phyloP scores from a whole-genome alignment of 2,113 vertebrate genomes.

The Chaetodon auriga region DNA sequence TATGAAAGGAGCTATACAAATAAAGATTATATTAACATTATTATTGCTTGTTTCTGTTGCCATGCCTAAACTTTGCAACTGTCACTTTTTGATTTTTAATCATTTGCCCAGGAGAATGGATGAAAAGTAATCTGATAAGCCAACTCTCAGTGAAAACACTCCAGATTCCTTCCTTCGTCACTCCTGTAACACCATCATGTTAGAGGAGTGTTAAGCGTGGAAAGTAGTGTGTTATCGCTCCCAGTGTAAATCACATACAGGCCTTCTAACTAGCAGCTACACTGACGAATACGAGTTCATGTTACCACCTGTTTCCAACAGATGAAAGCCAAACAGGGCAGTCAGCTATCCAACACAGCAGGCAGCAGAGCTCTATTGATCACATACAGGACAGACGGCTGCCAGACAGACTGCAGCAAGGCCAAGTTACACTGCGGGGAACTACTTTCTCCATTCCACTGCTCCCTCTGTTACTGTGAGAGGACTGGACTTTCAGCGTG shows the following conservation, averaged over 20 bases:
- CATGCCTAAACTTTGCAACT: neutral
- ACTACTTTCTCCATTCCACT: neutral
- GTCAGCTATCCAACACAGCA: constrained; percentile 29
- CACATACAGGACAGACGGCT: constrained; percentile 12
- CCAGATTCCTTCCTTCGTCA: neutral
- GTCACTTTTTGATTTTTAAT: no score
- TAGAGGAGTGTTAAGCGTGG: neutral
- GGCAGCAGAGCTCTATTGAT: constrained; percentile 27
- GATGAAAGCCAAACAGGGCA: constrained; percentile 14
- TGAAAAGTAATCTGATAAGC: neutral
- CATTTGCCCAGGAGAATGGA: neutral
- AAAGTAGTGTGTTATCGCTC: neutral
- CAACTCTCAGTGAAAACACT: no score
- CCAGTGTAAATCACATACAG: neutral
- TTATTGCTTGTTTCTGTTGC: neutral
- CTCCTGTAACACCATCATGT: neutral
- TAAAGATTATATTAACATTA: no score
- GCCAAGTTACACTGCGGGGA: constrained; percentile 40
- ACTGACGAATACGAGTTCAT: neutral
- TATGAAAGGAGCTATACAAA: no score
- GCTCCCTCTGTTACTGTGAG: neutral
- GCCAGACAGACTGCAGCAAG: constrained; percentile 23
- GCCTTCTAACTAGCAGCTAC: neutral
- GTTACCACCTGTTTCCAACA: constrained; percentile 22
- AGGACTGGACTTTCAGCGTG: neutral